A percentile compares a stretch with the other conserved stretches of the same genome.
phyloP scores from a whole-genome alignment of 2,113 vertebrate species.

The Paratilapia polleni region DNA sequence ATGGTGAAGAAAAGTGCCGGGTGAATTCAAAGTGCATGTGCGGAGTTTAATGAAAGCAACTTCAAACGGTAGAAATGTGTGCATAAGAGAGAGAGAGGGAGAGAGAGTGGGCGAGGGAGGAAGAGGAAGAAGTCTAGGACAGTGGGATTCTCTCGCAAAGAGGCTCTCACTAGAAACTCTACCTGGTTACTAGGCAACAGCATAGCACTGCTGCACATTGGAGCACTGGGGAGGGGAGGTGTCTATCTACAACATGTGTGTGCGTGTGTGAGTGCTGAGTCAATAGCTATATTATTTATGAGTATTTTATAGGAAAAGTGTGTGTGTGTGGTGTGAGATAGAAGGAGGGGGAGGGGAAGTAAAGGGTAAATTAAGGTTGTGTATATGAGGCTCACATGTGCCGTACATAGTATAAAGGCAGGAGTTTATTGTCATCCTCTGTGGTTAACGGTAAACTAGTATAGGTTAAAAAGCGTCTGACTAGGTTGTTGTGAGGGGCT shows the following conservation, averaged over 20 bases:
- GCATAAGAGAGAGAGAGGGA: constrained; percentile 13
- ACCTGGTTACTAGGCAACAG: constrained; percentile 81
- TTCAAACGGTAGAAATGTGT: constrained; percentile 16
- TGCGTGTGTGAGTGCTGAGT: constrained; percentile 67
- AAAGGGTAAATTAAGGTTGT: constrained; percentile 2
- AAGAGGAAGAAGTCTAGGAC: constrained; percentile 56
- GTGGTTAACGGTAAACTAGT: background rate
- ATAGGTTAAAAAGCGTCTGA: background rate
- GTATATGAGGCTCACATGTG: background rate
- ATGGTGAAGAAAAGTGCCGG: constrained; percentile 20
- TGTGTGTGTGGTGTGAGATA: background rate
- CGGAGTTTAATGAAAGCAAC: constrained; percentile 29
- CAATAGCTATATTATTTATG: constrained; percentile 71
- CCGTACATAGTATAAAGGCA: background rate
- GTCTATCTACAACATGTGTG: constrained; percentile 23
- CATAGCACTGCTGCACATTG: constrained; percentile 61
- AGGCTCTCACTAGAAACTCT: constrained; percentile 67
- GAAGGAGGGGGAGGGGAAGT: background rate
- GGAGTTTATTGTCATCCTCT: background rate
- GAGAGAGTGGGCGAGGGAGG: constrained; percentile 12
- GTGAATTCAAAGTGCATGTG: constrained; percentile 37
- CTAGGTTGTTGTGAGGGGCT: background rate
- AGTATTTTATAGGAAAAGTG: constrained; percentile 33
- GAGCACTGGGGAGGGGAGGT: constrained; percentile 31
- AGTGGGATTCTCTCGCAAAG: constrained; percentile 59